These are phyloP conservation scores for Turdus rufiventris DNA, from an alignment of 2,113 vertebrate genomes.

Conservation along the genomic window DNA sequence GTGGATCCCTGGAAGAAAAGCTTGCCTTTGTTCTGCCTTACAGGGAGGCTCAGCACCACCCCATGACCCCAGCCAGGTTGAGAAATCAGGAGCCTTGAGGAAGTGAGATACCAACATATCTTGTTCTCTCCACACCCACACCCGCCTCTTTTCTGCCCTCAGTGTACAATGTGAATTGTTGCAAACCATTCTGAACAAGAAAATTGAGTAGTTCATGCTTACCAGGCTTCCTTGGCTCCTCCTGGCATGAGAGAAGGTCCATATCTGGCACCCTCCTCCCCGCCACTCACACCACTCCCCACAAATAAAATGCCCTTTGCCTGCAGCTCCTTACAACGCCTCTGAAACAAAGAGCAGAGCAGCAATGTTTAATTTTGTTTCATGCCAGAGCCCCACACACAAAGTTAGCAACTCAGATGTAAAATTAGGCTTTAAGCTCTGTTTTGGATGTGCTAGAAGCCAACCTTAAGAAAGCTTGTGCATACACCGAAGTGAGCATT, in stretches of 20 bases:
- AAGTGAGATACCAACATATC: constrained; percentile 9
- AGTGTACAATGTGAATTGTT: neutral
- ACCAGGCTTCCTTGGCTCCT: constrained; percentile 94
- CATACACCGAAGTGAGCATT: neutral
- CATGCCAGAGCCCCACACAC: neutral
- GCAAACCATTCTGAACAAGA: neutral
- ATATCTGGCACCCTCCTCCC: constrained; percentile 92
- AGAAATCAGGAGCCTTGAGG: constrained; percentile 29
- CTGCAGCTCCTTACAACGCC: constrained; percentile 85
- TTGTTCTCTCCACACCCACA: neutral
- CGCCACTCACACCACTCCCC: constrained; percentile 94
- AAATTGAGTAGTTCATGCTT: neutral
- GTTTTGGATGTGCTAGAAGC: neutral
- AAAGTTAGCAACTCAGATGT: neutral
- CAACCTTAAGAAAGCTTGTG: neutral
- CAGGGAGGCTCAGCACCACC: neutral
- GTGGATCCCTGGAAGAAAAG: neutral
- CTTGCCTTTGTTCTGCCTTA: neutral
- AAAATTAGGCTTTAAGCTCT: neutral
- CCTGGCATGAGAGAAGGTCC: constrained; percentile 98
- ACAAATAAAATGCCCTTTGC: constrained; percentile 91
- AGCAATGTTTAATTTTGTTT: neutral
- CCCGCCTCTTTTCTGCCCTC: neutral
- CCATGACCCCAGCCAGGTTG: neutral
- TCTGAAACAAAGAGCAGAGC: constrained; percentile 72